Evolutionary conservation across 2,888 invertebrate genomes (phyloP).

Genomic region (Xestia c-nigrum): DNA sequence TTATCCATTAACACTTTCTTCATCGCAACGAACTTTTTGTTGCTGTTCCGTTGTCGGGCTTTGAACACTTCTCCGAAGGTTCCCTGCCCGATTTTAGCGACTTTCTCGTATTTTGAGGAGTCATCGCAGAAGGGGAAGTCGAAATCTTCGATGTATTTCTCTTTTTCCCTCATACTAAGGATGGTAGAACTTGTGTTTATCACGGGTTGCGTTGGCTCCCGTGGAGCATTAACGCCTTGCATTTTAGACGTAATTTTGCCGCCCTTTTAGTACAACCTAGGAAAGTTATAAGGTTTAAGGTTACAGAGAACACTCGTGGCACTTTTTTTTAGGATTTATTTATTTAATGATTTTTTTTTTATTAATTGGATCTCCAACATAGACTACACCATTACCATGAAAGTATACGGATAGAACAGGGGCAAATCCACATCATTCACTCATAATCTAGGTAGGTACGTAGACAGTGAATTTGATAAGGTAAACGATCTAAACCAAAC

Average conservation of each 20-base stretch:
- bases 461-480: too few species aligned
- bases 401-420: too few species aligned
- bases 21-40: conserved; percentile 98
- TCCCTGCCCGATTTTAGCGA: conserved; percentile 99
- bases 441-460: too few species aligned
- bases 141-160: conserved; percentile 94
- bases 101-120: conserved; percentile 98
- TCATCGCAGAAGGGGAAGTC: conserved; percentile 97
- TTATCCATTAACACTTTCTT: conserved; percentile 99
- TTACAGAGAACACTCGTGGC: conserved; percentile 43
- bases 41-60: conserved; percentile 96
- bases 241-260: conserved; percentile 87
- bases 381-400: too few species aligned
- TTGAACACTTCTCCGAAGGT: conserved; percentile 99
- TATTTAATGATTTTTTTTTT: too few species aligned
- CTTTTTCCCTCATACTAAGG: conserved; percentile 89
- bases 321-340: conserved; percentile 22
- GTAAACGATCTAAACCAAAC: too few species aligned
- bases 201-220: conserved; percentile 86
- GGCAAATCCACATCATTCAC: too few species aligned
- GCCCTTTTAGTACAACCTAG: conserved; percentile 60
- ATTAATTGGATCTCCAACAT: too few species aligned
- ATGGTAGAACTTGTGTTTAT: conserved; percentile 87
- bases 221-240: conserved; percentile 86
- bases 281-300: conserved; percentile 13